Percentiles rank a stretch among this genome's conserved stretches.
Conservation (phyloP, 2,888 invertebrate species). For the Caenorhabditis angaria region DNA sequence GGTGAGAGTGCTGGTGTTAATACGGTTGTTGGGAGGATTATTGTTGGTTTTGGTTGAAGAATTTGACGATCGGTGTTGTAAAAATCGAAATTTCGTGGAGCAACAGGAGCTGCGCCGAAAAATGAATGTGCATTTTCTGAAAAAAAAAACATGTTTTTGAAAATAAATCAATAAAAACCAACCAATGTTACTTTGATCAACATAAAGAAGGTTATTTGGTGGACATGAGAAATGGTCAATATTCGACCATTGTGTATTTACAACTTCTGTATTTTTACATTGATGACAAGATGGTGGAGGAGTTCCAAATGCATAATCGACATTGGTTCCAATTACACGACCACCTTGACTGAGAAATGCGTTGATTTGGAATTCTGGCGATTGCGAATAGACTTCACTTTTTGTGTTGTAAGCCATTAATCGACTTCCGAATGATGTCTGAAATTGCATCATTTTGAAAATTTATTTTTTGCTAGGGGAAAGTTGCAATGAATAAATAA, state of each 20-base stretch:
- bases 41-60: neutral
- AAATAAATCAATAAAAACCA: neutral
- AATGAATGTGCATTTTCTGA: neutral
- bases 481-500: neutral
- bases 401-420: slow-evolving; percentile 7
- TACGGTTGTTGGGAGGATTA: neutral
- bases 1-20: slow-evolving; percentile 24
- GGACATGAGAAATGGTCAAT: neutral
- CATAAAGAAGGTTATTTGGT: neutral
- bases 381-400: slow-evolving; percentile 15
- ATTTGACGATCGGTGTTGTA: neutral
- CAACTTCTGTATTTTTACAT: neutral
- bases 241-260: neutral
- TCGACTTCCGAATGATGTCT: slow-evolving; percentile 14
- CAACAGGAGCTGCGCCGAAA: neutral
- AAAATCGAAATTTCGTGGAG: neutral
- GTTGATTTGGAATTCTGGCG: slow-evolving; percentile 34
- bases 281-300: slow-evolving; percentile 19
- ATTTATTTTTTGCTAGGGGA: neutral
- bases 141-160: neutral
- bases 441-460: neutral
- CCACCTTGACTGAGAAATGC: slow-evolving; percentile 40
- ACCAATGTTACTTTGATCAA: slow-evolving; percentile 10
- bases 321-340: slow-evolving; percentile 64
- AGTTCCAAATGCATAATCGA: slow-evolving; percentile 23